Evolutionary conservation across 2,797 vertebrate species (phyloP), one percentile per base, ranked within the genome.

Genomic region (Spinus olivaceus): DNA sequence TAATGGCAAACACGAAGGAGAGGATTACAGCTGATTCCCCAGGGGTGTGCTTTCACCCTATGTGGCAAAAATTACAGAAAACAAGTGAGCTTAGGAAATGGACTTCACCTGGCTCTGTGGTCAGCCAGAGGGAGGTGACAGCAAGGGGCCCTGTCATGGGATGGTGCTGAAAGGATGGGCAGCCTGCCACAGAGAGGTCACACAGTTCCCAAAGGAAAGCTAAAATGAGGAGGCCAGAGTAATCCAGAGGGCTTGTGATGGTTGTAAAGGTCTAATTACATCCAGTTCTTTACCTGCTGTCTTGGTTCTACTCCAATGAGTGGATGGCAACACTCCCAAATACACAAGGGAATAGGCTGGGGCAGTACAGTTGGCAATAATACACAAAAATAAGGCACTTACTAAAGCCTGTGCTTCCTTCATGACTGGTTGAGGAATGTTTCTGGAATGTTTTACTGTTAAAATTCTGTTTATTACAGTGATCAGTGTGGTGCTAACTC

Each of bases 1-100:
- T 96, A 96, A 91, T 79, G 95, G 94, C 92, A 94, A 90, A 93
- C 20, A 47, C 0, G 73, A 91, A 91, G 24, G 8, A 25, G 37
- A 88, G 49, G 59, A 57, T 49, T 21, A 37, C 4, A 3, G 47
- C 73, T 61, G 15, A 53, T 46, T 86, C 80, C 65, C 42, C 81
- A 56, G 61, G 46, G 53, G 15, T 32, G 49, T n/a, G 53, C 24
- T 77, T 66, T 51, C 27, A 35, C 23, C 54, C 23, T 9, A 0
- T 3, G 28, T 10, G 76, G 57, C 47, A 78, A 86, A 93, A 95
- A 56, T 10, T 7, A 37, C 1, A 63, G 69, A 59, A 85, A 59
- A 74, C 10, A 47, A 81, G 22, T 0, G 5, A 70, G 13, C 4
- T 89, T 59, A 49, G 76, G 69, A 51, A 74, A 74, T 1, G 27